Evolutionary conservation across 2,113 vertebrate genomes (phyloP).

Genomic region (Lepus americanus): DNA sequence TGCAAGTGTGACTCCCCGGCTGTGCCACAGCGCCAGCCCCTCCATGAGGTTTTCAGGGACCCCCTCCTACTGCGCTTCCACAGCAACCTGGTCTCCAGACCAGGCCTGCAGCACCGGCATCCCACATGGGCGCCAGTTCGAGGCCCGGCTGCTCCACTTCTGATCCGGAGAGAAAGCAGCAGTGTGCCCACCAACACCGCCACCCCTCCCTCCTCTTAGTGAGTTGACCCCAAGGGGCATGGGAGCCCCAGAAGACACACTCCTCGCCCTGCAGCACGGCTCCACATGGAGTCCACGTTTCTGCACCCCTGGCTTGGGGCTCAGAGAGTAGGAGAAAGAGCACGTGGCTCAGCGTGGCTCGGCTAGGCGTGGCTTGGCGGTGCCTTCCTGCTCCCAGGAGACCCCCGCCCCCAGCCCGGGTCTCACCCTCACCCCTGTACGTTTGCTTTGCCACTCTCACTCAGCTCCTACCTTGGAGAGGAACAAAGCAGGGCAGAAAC

Average conservation of each 20-base stretch:
- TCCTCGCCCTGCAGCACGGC: fast-evolving
- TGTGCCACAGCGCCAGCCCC: too few species aligned
- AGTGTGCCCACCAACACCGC: not conserved
- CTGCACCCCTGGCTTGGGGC: fast-evolving
- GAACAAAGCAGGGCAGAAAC: not conserved
- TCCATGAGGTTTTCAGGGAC: too few species aligned
- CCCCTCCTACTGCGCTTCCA: too few species aligned
- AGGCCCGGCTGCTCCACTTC: too few species aligned
- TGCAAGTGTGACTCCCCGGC: too few species aligned
- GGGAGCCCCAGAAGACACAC: not conserved
- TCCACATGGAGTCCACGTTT: fast-evolving
- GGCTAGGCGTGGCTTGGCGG: fast-evolving
- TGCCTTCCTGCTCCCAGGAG: not conserved
- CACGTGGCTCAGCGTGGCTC: fast-evolving
- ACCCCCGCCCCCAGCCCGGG: not conserved
- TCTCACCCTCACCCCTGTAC: not conserved
- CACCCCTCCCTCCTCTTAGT: not conserved
- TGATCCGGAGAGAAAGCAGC: not conserved
- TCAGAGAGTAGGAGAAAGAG: too few species aligned
- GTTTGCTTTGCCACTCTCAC: not conserved
- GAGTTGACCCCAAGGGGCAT: not conserved
- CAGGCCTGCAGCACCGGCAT: too few species aligned
- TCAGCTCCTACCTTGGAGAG: not conserved
- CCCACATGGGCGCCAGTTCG: too few species aligned
- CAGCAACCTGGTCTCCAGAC: too few species aligned